Evolutionary conservation across 2,113 vertebrate species (phyloP), one percentile per base, ranked within the genome.

Genomic region (Rhynchomys soricoides): DNA sequence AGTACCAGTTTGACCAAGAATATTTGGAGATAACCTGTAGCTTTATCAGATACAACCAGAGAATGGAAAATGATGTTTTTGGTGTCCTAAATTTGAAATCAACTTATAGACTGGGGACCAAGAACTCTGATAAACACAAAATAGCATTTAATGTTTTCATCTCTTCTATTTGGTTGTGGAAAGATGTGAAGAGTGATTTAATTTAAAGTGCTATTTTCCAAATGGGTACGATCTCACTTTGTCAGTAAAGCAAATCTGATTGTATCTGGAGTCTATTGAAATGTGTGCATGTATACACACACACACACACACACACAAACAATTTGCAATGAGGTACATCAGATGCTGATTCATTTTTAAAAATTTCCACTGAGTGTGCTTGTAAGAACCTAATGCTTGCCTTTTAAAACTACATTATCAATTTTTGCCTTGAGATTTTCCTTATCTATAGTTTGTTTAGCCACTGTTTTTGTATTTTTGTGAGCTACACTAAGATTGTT

Each of bases 381-480:
- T 94, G 5, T 83, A 45, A 79, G 43, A 40, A 45, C 17, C 26
- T 77, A 71, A 34, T 83, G 64, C 82, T 95, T 86, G 34, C 26
- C 81, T 89, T 85, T 50, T 70, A 91, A 87, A 85, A 66, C 21
- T 71, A 92, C 75, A 81, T 75, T 79, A 77, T 75, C 43, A 95
- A 86, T 29, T 0, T 15, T 86, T 86, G 37, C 4, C 12, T 70
- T 86, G 37, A 83, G 62, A 89, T 95, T 45, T 89, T 70, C 64
- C 75, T 59, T 81, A 68, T 40, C 73, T 83, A n/a, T 68, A 78
- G 83, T 96, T 86, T 91, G 52, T 74, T 97, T 74, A 68, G 21
- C 62, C 13, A 62, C 43, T 15, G 86, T 16, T 74, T 1, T 31
- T 77, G 31, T 70, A 70, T 70, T 90, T 91, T 55, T 86, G 9